phyloP scores from a whole-genome alignment of 1,140 invertebrate species.

The Drosophila albomicans region DNA sequence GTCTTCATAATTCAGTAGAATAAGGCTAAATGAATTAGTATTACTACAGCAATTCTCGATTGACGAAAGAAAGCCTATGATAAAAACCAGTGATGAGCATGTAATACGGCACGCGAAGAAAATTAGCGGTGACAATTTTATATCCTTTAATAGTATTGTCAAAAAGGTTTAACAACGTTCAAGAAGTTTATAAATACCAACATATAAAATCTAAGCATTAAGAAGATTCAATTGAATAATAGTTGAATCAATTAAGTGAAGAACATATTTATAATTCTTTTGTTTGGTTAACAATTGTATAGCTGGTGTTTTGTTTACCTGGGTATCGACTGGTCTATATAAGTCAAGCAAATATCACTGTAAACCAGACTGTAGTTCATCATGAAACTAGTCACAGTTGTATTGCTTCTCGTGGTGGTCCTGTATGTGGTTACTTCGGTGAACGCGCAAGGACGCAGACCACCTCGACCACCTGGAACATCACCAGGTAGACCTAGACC shows the following conservation, averaged over 20 bases:
- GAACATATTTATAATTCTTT: background rate
- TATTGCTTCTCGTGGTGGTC: slow-evolving; percentile 2
- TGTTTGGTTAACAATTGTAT: background rate
- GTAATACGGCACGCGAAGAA: too few relatives aligned
- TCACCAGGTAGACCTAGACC: background rate
- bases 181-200: too few relatives aligned
- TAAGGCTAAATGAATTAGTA: too few relatives aligned
- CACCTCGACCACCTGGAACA: background rate
- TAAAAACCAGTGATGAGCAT: too few relatives aligned
- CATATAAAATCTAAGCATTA: background rate
- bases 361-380: background rate
- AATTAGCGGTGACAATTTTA: too few relatives aligned
- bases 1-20: too few relatives aligned
- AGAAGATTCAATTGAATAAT: background rate
- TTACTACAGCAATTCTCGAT: too few relatives aligned
- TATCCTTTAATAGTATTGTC: too few relatives aligned
- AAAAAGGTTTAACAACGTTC: too few relatives aligned
- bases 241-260: background rate
- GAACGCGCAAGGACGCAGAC: background rate
- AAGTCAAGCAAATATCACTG: background rate
- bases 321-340: background rate
- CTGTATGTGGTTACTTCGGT: slow-evolving; percentile 3
- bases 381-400: slow-evolving; percentile 6
- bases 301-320: background rate
- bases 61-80: too few relatives aligned